Evolutionary conservation across 1,140 invertebrate genomes (phyloP), one percentile per base, ranked within the genome.

Genomic region (Drosophila kohkoa): DNA sequence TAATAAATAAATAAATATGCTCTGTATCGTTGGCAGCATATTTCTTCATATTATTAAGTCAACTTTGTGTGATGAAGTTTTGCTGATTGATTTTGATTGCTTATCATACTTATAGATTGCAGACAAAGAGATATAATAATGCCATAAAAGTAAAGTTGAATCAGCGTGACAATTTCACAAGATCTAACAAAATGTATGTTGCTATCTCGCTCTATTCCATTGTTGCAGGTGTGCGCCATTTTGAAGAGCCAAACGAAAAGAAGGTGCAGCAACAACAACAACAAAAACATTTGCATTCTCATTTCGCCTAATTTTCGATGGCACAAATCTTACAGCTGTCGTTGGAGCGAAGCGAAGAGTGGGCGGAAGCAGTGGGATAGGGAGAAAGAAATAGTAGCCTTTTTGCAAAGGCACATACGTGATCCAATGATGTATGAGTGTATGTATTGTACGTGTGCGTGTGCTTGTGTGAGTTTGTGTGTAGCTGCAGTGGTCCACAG

Each of bases 261-360:
- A 4, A 10, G 41, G 4, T 43, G 13, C 43, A 28, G 41, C 30
- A 48, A 62, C 8, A 48, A 52, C 35, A 46, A 46, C 58, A 60
- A 28, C 67, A 20, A 20, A 1, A 80, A 69, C 64, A 69, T 69
- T 81, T 70, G 74, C 57, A 67, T 68, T 85, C 71, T 72, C 77
- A 72, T 81, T 85, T 81, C 58, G 78, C 66, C 64, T 71, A 75
- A 83, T 86, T 86, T 85, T 78, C 51, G 65, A 67, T 72, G 71
- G 43, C 79, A 78, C 66, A 66, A 75, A 80, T 79, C 58, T 67
- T 30, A 32, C n/a, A 51, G 75, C 58, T 58, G 70, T 60, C 55
- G 32, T 46, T 52, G 63, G 25, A 49, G 25, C 25, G 25, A 1
- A 49, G 13, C 8, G 6, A 51, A 30, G 73, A 15, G 43, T 43